Conservation (phyloP, 1,140 invertebrate genomes). For the Drosophila leontia region DNA sequence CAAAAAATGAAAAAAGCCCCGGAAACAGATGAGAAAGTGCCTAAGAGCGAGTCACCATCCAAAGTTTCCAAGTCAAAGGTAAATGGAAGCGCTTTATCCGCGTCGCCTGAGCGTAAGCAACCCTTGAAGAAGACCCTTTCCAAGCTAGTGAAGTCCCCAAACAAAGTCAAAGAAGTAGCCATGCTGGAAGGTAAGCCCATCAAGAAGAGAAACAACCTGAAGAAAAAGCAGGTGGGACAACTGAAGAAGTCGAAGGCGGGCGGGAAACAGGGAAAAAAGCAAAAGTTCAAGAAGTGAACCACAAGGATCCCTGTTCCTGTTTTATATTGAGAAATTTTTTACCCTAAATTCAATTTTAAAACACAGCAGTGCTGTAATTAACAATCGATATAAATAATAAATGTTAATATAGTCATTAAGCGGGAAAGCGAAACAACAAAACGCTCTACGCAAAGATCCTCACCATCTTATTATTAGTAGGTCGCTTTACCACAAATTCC, state of each 20-base stretch:
- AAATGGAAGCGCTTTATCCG: not conserved
- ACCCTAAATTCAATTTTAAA: constrained; percentile 1
- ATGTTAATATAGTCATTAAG: constrained; percentile 24
- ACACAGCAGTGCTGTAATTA: constrained; percentile 26
- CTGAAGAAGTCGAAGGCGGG: constrained; percentile 68
- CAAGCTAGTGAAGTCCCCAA: constrained; percentile 27
- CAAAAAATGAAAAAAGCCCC: not conserved
- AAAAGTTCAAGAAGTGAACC: constrained; percentile 60
- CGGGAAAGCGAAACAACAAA: not conserved
- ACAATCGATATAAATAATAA: constrained; percentile 33
- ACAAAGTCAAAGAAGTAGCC: constrained; percentile 49
- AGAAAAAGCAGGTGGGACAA: constrained; percentile 80
- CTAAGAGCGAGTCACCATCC: not conserved
- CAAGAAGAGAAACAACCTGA: constrained; percentile 63
- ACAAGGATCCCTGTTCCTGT: constrained; percentile 7
- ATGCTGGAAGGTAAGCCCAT: constrained; percentile 72
- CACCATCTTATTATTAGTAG: too few species aligned
- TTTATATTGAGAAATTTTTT: constrained; percentile 21
- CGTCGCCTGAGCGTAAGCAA: constrained; percentile 4
- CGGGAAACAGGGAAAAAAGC: constrained; percentile 52
- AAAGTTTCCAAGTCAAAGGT: not conserved
- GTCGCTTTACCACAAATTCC: too few species aligned
- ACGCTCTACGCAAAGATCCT: too few species aligned
- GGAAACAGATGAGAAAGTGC: not conserved
- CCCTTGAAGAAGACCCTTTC: constrained; percentile 5